Evolutionary conservation across 2,113 vertebrate genomes (phyloP), one percentile per base, ranked within the genome.

Genomic region (Boleophthalmus pectinirostris): DNA sequence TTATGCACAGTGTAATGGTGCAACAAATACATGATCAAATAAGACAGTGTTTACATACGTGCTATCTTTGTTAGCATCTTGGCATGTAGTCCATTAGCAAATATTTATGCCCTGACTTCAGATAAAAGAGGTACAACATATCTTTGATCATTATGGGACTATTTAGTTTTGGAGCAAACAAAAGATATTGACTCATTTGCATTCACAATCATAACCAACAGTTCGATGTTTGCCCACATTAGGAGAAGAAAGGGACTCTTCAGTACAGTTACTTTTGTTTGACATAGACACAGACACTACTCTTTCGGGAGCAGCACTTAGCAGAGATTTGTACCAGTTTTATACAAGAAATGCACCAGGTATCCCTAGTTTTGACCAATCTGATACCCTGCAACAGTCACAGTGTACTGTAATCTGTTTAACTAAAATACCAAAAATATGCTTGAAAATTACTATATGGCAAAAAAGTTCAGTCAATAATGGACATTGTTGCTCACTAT

Each of bases 1-100:
- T 64, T 11, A 43, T n/a, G 33, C 60, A 35, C 61, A 64, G 33
- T 64, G 58, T 61, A 5, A 38, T 43, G 61, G 20, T 38, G 20
- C 61, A 38, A 43, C 33, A 43, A 33, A 63, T 10, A 3, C 60
- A 33, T 20, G 29, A 35, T 63, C 60, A 33, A 64, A 64, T 64
- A 64, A 64, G 38, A 64, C 18, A 3, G 9, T 64, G 20, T 64
- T 38, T 38, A 64, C 61, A 64, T 38, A 35, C 0, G 25, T 61
- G 24, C 58, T 61, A 64, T 64, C 61, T 43, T 38, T 64, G 61
- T 64, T 64, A 64, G 33, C 61, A 64, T 64, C 61, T 64, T 64
- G 61, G 61, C 61, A 38, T 43, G 29, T 21, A 38, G 33, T 64
- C 35, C 3, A n/a, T 64, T 64, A 38, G 18, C 29, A 64, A 64